These are phyloP conservation scores for Helostoma temminkii DNA, from an alignment of 2,797 vertebrate species.

Conservation along the genomic window DNA sequence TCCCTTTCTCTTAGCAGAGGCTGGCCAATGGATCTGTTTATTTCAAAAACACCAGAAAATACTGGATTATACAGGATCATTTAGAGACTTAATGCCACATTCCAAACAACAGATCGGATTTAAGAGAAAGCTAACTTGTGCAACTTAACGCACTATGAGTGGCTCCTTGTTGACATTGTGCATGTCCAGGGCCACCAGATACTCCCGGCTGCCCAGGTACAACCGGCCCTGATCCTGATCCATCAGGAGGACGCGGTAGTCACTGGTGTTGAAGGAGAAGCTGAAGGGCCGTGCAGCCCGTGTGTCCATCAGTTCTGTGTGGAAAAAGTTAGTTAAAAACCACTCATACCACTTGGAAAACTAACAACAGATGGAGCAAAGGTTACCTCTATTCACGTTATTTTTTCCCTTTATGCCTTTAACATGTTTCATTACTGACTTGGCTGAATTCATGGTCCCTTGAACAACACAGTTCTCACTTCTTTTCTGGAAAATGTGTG, in stretches of 20 bases:
- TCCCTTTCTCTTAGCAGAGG: constrained; percentile 85
- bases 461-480: constrained; percentile 55
- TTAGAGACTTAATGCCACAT: constrained; percentile 37
- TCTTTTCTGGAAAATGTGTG: constrained; percentile 70
- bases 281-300: constrained; percentile 87
- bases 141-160: constrained; percentile 85
- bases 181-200: constrained; percentile 90
- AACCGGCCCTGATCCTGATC: constrained; percentile 91
- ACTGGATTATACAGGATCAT: constrained; percentile 37
- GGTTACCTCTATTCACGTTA: constrained; percentile 19
- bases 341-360: constrained; percentile 5
- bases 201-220: constrained; percentile 89
- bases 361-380: constrained; percentile 45
- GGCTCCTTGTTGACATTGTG: constrained; percentile 92
- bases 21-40: constrained; percentile 88
- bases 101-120: constrained; percentile 45
- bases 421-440: constrained; percentile 64
- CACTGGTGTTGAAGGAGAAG: constrained; percentile 90
- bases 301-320: constrained; percentile 87
- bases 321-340: constrained; percentile 19
- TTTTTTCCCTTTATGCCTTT: constrained; percentile 42
- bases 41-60: constrained; percentile 16
- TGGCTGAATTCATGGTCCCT: constrained; percentile 50
- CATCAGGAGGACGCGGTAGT: constrained; percentile 89
- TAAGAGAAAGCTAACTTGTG: neutral